Evolutionary conservation across 2,888 invertebrate genomes (phyloP), one percentile per base, ranked within the genome.

Genomic region (Aphodius granarius): DNA sequence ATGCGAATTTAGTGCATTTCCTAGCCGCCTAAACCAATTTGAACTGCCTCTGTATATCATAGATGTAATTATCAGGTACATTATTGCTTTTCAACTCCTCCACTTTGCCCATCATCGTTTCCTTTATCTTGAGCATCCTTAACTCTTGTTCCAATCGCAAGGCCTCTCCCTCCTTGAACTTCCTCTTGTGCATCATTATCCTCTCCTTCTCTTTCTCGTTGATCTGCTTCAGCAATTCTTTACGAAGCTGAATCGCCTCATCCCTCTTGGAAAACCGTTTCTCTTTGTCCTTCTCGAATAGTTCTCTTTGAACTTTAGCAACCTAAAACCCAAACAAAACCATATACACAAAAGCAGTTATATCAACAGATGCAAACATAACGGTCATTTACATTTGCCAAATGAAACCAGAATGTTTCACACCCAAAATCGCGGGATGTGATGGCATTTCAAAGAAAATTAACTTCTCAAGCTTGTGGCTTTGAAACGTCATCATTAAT

Each of bases 121-220:
- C 87, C n/a, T 88, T 86, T 43, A 91, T 85, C 76, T 86, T 85
- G 80, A 84, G 86, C 82, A 88, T 89, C 74, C 91, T 89, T 73
- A 90, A 88, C 19, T 91, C 91, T 23, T 89, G 88, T 81, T 93
- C 91, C 81, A 91, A 86, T 76, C 91, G 88, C 74, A 92, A 86
- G 0, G 91, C 91, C 20, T 91, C 87, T 0, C 93, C 93, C 82
- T 94, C 93, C 80, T 92, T 91, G 83, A 91, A 92, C 72, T 90
- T 89, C 83, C 89, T 89, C 83, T 91, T 91, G 2, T 92, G 89
- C 13, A 89, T 82, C 64, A 90, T 89, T 17, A 92, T 91, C 87
- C 91, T 89, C 78, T 91, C 89, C 5, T 89, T 88, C 83, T 94
- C 93, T 81, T 92, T 94, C 78, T 92, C 91, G 81, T 93, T 92